These are phyloP conservation scores for Sweltsa coloradensis DNA, from an alignment of 1,140 invertebrate species.

Conservation along the genomic window DNA sequence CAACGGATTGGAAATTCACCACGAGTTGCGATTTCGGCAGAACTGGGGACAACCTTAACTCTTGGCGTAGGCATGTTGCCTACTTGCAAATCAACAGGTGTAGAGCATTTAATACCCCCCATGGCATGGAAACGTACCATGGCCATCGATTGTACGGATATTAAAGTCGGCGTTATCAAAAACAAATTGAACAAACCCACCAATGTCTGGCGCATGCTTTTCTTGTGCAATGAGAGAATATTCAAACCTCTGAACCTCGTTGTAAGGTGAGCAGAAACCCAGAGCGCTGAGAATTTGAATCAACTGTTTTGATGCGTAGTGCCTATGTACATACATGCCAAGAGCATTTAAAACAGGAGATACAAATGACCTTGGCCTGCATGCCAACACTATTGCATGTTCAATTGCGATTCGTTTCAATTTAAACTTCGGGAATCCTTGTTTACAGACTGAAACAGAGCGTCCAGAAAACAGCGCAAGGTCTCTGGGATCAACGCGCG, in stretches of 20 bases:
- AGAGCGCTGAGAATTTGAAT: neutral
- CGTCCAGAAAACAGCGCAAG: neutral
- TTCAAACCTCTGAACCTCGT: conserved; percentile 3
- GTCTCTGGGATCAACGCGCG: neutral
- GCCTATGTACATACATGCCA: neutral
- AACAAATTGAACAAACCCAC: neutral
- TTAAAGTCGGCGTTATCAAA: conserved; percentile 24
- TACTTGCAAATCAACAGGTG: conserved; percentile 7
- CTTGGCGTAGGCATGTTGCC: neutral
- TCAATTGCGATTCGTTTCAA: conserved; percentile 1
- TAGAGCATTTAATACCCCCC: conserved; percentile 18
- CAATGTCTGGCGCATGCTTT: neutral
- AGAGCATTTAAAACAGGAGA: neutral
- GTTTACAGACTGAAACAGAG: neutral
- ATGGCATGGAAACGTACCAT: conserved; percentile 20
- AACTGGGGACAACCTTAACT: neutral
- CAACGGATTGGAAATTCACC: neutral
- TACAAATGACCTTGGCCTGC: conserved; percentile 4
- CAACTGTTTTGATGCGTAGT: conserved; percentile 1
- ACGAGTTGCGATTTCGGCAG: neutral
- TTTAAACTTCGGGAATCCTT: neutral
- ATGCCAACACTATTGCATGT: conserved; percentile 5
- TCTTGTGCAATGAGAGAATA: neutral
- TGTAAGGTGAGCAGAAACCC: conserved; percentile 2
- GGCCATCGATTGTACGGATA: conserved; percentile 19